Evolutionary conservation across 2,888 invertebrate genomes (phyloP).

Genomic region (Hypselothyrea guttata): DNA sequence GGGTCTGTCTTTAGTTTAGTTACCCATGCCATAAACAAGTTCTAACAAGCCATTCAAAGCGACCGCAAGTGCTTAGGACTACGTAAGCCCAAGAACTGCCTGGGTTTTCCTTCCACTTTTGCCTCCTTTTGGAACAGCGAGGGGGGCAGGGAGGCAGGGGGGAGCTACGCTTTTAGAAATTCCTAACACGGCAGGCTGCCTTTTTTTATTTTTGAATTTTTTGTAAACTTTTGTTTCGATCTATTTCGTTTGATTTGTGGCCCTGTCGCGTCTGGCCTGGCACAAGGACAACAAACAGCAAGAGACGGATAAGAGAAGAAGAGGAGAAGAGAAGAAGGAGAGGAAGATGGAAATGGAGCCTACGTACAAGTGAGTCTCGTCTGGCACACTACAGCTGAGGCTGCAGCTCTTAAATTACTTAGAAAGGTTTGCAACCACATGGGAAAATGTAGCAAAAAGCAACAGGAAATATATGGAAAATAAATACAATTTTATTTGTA

Average conservation of each 20-base stretch:
- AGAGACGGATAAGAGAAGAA: too few species aligned
- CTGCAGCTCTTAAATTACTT: too few species aligned
- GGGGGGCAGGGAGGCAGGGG: too few species aligned
- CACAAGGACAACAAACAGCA: constrained; percentile 15
- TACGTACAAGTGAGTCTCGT: background rate
- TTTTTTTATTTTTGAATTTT: constrained; percentile 26
- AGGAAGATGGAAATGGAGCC: background rate
- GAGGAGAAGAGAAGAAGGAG: background rate
- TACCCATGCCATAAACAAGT: background rate
- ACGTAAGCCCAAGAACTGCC: constrained; percentile 14
- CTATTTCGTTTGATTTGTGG: constrained; percentile 61
- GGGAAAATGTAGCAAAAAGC: too few species aligned
- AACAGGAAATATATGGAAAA: too few species aligned
- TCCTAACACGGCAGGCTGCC: constrained; percentile 28
- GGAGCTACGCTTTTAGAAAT: constrained; percentile 30
- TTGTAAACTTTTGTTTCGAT: constrained; percentile 69
- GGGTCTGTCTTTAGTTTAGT: background rate
- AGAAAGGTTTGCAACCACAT: too few species aligned
- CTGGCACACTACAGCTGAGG: constrained; percentile 4
- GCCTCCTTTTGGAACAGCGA: constrained; percentile 1
- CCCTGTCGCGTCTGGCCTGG: constrained; percentile 26
- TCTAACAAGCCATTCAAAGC: constrained; percentile 28
- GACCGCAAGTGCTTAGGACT: constrained; percentile 36
- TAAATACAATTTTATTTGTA: too few species aligned
- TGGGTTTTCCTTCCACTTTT: constrained; percentile 5